Base-by-base conservation (phyloP, 2,888 invertebrate genomes). In the Pristionchus fissidentatus region DNA sequence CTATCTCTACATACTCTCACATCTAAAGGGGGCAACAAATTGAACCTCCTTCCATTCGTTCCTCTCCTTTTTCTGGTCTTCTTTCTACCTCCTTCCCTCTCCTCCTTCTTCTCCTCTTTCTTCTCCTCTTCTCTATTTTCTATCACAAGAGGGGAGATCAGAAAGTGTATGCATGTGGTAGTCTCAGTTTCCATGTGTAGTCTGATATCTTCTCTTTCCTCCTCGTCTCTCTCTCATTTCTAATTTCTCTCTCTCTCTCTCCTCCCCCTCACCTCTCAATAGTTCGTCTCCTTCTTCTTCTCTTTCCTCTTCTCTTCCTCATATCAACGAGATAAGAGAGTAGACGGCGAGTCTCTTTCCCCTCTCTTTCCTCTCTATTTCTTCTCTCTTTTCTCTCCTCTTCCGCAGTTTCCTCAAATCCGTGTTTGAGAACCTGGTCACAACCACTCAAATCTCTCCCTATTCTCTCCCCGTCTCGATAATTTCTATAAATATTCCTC, bases 381-480 rank as follows among this genome's bases (percentile, higher is more conserved):
- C 52, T 29, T 70, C 70, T 70, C 70, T 3, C 66, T 66, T 66
- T n/a, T 32, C 66, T 38, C 66, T 66, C 19, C 29, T 3, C 32
- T n/a, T 62, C n/a, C n/a, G n/a, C n/a, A n/a, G n/a, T n/a, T n/a
- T n/a, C n/a, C n/a, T n/a, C n/a, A n/a, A n/a, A n/a, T n/a, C n/a
- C n/a, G 8, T n/a, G 8, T 26, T 26, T 60, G 29, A 60, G 62
- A n/a, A 26, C 8, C 8, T 8, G 8, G n/a, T 60, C 13, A 60
- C 8, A n/a, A 60, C 26, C 4, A 84, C 84, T 4, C 84, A 83
- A 52, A 86, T 85, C 84, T 85, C 85, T 26, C 73, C 78, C n/a
- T 43, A 52, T 8, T 84, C 73, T 43, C 62, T 82, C 26, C n/a
- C 19, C 8, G 19, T n/a, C n/a, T n/a, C n/a, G n/a, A n/a, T n/a